Percentiles rank a stretch among this genome's conserved stretches.
Evolutionary conservation across 2,888 invertebrate species (phyloP).

Genomic region (Norana najaformis): DNA sequence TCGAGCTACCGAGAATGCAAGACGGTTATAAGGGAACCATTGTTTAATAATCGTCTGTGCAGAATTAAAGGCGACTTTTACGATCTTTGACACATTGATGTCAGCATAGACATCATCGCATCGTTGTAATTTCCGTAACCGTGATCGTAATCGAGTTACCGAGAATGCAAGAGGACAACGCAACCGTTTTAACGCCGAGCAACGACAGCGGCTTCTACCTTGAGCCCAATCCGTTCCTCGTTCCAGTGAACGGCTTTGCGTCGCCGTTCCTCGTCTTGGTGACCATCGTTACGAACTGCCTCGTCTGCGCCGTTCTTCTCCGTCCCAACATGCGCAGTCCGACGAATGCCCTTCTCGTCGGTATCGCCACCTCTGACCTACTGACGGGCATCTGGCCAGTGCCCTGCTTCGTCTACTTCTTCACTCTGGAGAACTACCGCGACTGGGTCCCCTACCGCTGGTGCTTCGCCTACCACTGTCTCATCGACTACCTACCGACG

Average conservation of each 20-base stretch:
- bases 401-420: slow-evolving; percentile 84
- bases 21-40: too few species aligned
- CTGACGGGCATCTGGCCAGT: slow-evolving; percentile 71
- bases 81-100: too few species aligned
- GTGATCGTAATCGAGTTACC: background rate
- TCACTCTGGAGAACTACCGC: slow-evolving; percentile 84
- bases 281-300: slow-evolving; percentile 84
- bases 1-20: too few species aligned
- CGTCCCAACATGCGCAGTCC: slow-evolving; percentile 81
- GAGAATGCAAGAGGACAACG: background rate
- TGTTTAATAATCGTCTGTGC: too few species aligned
- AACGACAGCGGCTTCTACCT: background rate
- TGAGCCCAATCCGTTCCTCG: slow-evolving; percentile 10
- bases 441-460: slow-evolving; percentile 76
- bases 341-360: slow-evolving; percentile 87
- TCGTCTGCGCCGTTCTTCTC: slow-evolving; percentile 86
- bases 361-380: slow-evolving; percentile 93
- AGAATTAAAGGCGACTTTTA: too few species aligned
- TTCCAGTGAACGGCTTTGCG: slow-evolving; percentile 69
- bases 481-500: slow-evolving; percentile 56
- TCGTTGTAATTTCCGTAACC: background rate
- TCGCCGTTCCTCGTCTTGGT: slow-evolving; percentile 83
- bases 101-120: too few species aligned
- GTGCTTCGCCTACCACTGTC: slow-evolving; percentile 73
- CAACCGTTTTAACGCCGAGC: background rate